Evolutionary conservation across 2,113 vertebrate species (phyloP).

Genomic region (Colaptes auratus): DNA sequence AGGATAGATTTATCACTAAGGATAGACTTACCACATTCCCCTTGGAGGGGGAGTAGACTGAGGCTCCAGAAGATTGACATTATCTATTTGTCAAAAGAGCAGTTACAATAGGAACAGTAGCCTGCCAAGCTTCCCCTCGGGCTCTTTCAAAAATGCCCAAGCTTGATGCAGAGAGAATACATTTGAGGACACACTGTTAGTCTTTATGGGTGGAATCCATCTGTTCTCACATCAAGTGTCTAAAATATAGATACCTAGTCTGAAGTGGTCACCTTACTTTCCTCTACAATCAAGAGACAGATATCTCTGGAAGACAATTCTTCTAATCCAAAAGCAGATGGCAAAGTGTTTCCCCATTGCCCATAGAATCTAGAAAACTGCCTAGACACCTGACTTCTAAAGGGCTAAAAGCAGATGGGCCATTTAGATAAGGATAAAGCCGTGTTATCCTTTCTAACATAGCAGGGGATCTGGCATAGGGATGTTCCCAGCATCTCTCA

Average conservation of each 20-base stretch:
- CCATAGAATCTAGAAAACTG: not conserved
- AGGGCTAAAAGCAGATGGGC: not conserved
- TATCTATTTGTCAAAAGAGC: not conserved
- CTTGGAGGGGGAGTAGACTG: not conserved
- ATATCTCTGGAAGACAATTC: not conserved
- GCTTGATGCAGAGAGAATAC: not conserved
- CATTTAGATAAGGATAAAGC: not conserved
- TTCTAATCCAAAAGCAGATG: not conserved
- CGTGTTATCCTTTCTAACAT: fast-evolving
- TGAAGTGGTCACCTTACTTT: not conserved
- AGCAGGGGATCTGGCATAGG: not conserved
- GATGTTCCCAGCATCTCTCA: not conserved
- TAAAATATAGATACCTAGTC: not conserved
- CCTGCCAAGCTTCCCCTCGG: not conserved
- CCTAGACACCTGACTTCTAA: fast-evolving
- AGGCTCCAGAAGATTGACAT: not conserved
- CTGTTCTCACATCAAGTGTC: not conserved
- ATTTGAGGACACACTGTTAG: not conserved
- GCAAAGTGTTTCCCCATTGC: too few relatives aligned
- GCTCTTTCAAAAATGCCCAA: not conserved
- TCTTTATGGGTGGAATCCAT: not conserved
- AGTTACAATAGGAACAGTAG: not conserved
- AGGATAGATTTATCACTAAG: not conserved
- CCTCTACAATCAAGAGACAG: not conserved
- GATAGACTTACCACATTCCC: too few relatives aligned